Evolutionary conservation across 2,888 invertebrate species (phyloP), one percentile per base, ranked within the genome.

Genomic region (Keiferia lycopersicella): DNA sequence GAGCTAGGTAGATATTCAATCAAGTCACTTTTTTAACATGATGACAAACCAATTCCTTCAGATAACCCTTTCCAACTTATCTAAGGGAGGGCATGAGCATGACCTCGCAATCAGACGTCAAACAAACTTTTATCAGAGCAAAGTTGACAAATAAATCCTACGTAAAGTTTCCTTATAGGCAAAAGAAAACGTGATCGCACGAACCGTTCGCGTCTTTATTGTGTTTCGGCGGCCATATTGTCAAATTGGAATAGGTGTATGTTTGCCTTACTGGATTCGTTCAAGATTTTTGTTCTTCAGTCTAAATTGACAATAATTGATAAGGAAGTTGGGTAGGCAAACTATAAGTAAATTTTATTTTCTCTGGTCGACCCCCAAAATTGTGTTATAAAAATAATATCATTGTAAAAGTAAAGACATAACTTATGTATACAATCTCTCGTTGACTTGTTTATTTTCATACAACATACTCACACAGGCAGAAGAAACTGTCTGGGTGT

Each of bases 61-160:
- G 81, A 78, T 74, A 77, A 78, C 71, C 62, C 64, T 76, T 75
- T 70, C 68, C 76, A 82, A 84, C 71, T 84, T 84, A 81, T 87
- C 86, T 80, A 78, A 79, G 53, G 26, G 18, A 48, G 78, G 71
- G 84, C 81, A 82, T 84, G 88, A 85, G 84, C 81, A 82, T 84
- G 88, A 85, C 86, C 87, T 83, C 80, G 85, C 88, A 89, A 90
- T 88, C 88, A 87, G 86, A 88, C 81, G 86, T 84, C 88, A 85
- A 87, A 87, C 84, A 83, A 90, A 91, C 80, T 91, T 91, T 91
- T 89, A 90, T 90, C 90, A 82, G 83, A 79, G 74, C 75, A 77
- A 89, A 89, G 88, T 90, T 87, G 88, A 89, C 88, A 89, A 89
- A 89, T 91, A 90, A 90, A 89, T 88, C 83, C 84, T 74, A 78